Evolutionary conservation across 2,888 invertebrate genomes (phyloP), one percentile per base, ranked within the genome.

Genomic region (Entomobrya proxima): DNA sequence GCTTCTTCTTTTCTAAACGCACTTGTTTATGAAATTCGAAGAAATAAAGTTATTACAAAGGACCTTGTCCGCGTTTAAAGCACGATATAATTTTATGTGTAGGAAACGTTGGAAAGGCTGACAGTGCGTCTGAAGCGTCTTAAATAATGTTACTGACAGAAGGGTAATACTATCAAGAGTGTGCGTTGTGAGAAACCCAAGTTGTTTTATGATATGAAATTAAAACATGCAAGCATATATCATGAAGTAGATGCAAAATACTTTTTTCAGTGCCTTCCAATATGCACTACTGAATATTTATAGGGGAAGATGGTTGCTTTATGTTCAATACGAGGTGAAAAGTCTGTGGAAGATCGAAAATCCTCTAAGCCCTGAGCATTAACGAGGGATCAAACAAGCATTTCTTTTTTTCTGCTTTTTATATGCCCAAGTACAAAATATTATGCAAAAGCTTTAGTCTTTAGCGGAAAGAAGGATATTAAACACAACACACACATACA

Each of bases 1-100:
- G 37, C 32, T 35, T n/a, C 9, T 21, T 15, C 15, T 44, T 44
- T 58, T 27, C 6, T 3, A 61, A 61, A 64, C 37, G 64, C 21
- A 6, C 37, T 64, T 32, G 37, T 50, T 72, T 78, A 44, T 47
- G 64, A 64, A 18, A 35, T 32, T 50, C 67, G 9, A 32, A 50
- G 76, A 55, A 32, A 32, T 37, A 18, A 15, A 80, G 67, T 69
- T 80, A 37, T 80, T 69, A 37, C 3, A 24, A 32, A 74, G 58
- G 85, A 85, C 85, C 79, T 79, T 85, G 79, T 58, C 79, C 79
- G 85, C 74, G 55, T 85, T 83, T 44, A 58, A 64, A 21, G 21
- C 64, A 21, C 30, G 55, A 35, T 44, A 74, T 74, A 80, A 79
- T 80, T 72, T 72, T 55, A 27, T 11, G 52, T 30, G 15, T 13